Base-by-base conservation (phyloP, 1,140 invertebrate genomes). In the Pectinophora gossypiella region DNA sequence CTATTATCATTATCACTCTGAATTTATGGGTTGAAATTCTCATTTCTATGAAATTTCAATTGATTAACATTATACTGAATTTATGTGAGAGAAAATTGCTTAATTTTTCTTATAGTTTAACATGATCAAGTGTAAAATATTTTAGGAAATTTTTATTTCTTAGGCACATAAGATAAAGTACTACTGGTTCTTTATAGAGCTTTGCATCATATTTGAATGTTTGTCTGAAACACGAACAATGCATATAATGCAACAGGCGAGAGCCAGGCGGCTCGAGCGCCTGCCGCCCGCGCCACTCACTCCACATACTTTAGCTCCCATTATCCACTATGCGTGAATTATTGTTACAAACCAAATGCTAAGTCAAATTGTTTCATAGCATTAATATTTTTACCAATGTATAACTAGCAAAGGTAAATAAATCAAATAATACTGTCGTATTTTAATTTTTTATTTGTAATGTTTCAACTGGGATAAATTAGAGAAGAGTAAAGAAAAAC, bases 311-410 rank as follows among this genome's bases (percentile, higher is more conserved):
- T 61, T 71, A 72, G 59, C 59, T 70, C 59, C 66, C 62, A 74
- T 69, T 63, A 65, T 53, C 55, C 55, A 56, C 40, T 63, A 63
- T 65, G 69, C 65, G 60, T 80, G 65, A 79, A 79, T 73, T 72
- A 69, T 74, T 79, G 64, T 81, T 75, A 72, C 64, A 81, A 83
- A 81, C 72, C 74, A 82, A 85, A 85, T 78, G 83, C 77, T 85
- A 83, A 83, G 79, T 85, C 79, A 85, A 79, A 75, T 74, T 86
- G 74, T 83, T 84, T 86, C 73, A 83, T 83, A 85, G 74, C 78
- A 80, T 84, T 79, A 79, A 82, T 86, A 72, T 85, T 86, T 84
- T 82, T 86, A 86, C 83, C 81, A 85, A 83, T 86, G 83, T 85
- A 77, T 79, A 77, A 83, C 73, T 79, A 85, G 76, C 81, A 85